A percentile compares a stretch with the other conserved stretches of the same genome.
phyloP scores from a whole-genome alignment of 2,113 vertebrate species.

The Xenopus borealis region DNA sequence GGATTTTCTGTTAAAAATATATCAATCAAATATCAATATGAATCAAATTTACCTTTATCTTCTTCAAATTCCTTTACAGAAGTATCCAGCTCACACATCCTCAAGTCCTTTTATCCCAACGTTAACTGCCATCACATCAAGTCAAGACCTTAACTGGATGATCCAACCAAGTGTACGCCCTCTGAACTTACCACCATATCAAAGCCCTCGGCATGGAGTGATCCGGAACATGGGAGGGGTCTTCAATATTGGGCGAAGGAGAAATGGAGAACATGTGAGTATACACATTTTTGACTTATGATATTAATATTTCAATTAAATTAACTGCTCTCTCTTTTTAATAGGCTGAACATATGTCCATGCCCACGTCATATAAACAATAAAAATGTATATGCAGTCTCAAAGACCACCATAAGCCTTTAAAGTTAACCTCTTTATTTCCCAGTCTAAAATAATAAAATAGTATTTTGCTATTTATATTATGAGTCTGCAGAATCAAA shows the following conservation, averaged over 20 bases:
- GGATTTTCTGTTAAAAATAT: too few species aligned
- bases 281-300: background rate
- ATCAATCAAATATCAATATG: too few species aligned
- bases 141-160: slow-evolving; percentile 84
- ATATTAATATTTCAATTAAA: too few species aligned
- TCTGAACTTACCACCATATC: slow-evolving; percentile 67
- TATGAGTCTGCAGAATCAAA: background rate
- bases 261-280: slow-evolving; percentile 75
- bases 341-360: too few species aligned
- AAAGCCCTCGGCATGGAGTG: slow-evolving; percentile 70
- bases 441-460: too few species aligned
- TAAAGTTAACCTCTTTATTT: too few species aligned
- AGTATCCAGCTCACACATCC: slow-evolving; percentile 26
- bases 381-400: too few species aligned
- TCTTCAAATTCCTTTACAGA: slow-evolving; percentile 10
- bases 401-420: too few species aligned
- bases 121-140: slow-evolving; percentile 77
- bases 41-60: background rate
- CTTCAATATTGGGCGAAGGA: slow-evolving; percentile 51
- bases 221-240: slow-evolving; percentile 68
- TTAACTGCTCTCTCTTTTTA: too few species aligned
- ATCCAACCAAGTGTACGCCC: slow-evolving; percentile 73
- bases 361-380: too few species aligned
- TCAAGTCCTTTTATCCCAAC: slow-evolving; percentile 48
- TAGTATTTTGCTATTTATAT: too few species aligned